Percentiles rank a stretch among this genome's conserved stretches.
phyloP scores from a whole-genome alignment of 2,113 vertebrate species.

The Terrapene triunguis region DNA sequence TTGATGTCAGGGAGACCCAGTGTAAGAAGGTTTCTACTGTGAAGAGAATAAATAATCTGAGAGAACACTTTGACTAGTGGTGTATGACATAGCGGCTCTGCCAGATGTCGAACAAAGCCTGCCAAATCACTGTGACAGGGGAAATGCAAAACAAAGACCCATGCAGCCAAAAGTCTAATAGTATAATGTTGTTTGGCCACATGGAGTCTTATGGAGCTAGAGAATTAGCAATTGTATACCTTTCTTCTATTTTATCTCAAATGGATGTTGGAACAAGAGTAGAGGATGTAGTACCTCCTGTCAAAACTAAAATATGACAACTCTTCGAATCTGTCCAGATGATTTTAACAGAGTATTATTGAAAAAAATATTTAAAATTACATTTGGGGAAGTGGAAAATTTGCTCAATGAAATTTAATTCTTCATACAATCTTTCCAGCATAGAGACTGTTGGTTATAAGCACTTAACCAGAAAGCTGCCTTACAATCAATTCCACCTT shows the following conservation, averaged over 20 bases:
- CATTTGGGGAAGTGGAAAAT: neutral
- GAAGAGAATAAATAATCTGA: constrained; percentile 22
- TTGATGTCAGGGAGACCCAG: neutral
- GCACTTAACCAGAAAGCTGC: neutral
- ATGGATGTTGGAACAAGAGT: neutral
- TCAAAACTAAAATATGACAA: neutral
- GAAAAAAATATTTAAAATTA: neutral
- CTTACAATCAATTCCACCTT: no score
- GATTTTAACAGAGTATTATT: neutral
- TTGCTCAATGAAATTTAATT: neutral
- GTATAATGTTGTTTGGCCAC: neutral
- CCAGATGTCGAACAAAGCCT: constrained; percentile 1
- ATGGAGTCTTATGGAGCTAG: neutral
- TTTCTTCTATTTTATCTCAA: neutral
- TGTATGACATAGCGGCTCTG: neutral
- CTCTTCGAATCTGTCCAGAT: neutral
- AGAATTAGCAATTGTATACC: neutral
- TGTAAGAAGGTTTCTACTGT: neutral
- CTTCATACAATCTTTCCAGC: neutral
- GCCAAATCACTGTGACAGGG: constrained; percentile 11
- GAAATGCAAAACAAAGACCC: neutral
- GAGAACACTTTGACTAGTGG: constrained; percentile 13
- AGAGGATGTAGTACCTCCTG: neutral
- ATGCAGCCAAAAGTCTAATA: neutral
- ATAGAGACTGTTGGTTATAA: neutral